Evolutionary conservation across 2,113 vertebrate species (phyloP), one percentile per base, ranked within the genome.

Genomic region (Erythrocercus mccallii): DNA sequence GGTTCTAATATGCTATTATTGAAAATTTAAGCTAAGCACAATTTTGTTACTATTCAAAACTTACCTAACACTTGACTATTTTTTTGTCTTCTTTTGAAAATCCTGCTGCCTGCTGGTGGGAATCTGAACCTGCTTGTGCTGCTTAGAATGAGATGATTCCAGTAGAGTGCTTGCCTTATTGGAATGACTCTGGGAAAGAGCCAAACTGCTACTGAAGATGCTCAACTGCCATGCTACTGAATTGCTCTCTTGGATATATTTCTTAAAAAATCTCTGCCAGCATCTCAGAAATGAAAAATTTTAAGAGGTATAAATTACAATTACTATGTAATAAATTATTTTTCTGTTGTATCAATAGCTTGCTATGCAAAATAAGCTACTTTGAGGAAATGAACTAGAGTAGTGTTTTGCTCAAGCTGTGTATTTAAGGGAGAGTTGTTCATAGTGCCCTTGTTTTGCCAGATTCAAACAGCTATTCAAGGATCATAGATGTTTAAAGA

Each of bases 11-110:
- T 86, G 71, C 81, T 93, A 64, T 74, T 95, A 66, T 73, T 90
- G 73, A 92, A 96, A 93, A 84, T 88, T 65, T 86, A 88, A 90
- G 94, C 76, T 82, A 66, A 82, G 72, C 27, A 37, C 25, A 73
- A 45, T 93, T 91, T 92, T 91, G 71, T 93, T 90, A 78, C 80
- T 65, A 83, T 57, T n/a, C 60, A 53, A 51, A 54, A 96, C 90
- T 91, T 84, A 23, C 85, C 87, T 47, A 92, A 28, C 23, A 23
- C 74, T 96, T 96, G 28, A 66, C 64, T 76, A 6, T 92, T 95
- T 68, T 60, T 86, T 72, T 74, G 33, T 88, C 40, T 90, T 33
- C 44, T n/a, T 62, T 58, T 92, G 47, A 33, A 88, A 90, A 88
- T 92, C 62, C 38, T 87, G 17, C 81, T 74, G 88, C 60, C 71